Evolutionary conservation across 1,140 invertebrate genomes (phyloP), one percentile per base, ranked within the genome.

Genomic region (Papilio aristodemus): DNA sequence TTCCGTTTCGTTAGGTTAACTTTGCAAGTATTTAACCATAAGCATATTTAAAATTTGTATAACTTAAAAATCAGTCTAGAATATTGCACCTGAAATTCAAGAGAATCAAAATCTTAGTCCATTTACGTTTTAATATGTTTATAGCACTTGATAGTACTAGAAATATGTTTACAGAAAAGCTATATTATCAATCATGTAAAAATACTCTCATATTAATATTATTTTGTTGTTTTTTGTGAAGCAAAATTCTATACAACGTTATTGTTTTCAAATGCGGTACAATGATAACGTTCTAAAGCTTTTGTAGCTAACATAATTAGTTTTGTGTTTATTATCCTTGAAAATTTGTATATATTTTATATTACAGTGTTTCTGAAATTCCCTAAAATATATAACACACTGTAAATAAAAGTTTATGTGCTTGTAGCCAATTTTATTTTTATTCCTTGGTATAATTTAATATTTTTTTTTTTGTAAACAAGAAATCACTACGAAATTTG

Each of bases 1-100:
- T 54, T 54, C 19, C 46, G 46, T 54, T 25, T 54, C 17, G 46
- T 25, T 54, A 54, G 22, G 22, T 54, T 54, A 22, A 22, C 46
- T 22, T 54, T 54, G 2, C 19, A 54, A 22, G 19, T 22, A 54
- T 54, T 22, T 54, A 54, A 22, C 3, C 46, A 54, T 54, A 54
- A 54, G 3, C 22, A 11, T 54, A 22, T 22, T 54, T 22, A 22
- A 1, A 13, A 3, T 32, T 32, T 6, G 27, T 32, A 13, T 22
- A 54, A 54, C 9, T 39, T 39, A 13, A 39, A 13, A 13, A 3
- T 13, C 11, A 39, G 3, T 13, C 1, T 11, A 39, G 4, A 39
- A 39, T 39, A 32, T 13, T 39, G 10, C 38, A 39, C 10, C 38
- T 39, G 13, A 39, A 39, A 39, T 10, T 39, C 38, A 13, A 39